These are phyloP conservation scores for Phylloscopus trochilus DNA, from an alignment of 2,113 vertebrate species.

Conservation along the genomic window DNA sequence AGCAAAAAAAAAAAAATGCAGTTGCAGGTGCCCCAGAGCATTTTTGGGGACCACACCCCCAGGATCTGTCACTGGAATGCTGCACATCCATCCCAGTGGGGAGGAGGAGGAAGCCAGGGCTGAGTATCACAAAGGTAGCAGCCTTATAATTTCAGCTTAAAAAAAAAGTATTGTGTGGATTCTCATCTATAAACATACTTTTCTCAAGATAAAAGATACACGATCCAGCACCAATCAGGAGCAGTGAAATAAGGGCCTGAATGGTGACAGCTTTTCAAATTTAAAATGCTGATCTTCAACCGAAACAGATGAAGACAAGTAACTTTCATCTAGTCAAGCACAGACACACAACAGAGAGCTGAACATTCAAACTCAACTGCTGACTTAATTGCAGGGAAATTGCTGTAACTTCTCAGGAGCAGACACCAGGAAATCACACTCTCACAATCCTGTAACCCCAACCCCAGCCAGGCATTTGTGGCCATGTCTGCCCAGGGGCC, in stretches of 20 bases:
- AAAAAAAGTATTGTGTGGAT: neutral
- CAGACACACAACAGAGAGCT: neutral
- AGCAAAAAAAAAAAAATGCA: neutral
- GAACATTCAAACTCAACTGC: neutral
- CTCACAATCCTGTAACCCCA: neutral
- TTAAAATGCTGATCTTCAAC: neutral
- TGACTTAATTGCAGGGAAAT: neutral
- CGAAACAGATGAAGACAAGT: conserved; percentile 11
- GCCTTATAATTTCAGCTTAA: neutral
- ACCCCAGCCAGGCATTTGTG: neutral
- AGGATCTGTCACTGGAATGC: neutral
- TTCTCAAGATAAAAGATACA: neutral
- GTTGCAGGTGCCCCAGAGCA: neutral
- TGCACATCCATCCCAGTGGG: neutral
- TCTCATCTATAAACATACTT: neutral
- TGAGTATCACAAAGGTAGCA: neutral
- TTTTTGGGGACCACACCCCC: neutral
- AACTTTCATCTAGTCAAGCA: neutral
- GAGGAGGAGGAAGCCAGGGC: neutral
- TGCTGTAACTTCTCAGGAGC: neutral
- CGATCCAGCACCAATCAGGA: neutral
- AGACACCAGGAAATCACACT: neutral
- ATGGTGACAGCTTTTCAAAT: neutral
- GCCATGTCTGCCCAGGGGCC: neutral
- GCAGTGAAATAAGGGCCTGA: neutral